Evolutionary conservation across 2,113 vertebrate genomes (phyloP).

Genomic region (Caracal caracal): DNA sequence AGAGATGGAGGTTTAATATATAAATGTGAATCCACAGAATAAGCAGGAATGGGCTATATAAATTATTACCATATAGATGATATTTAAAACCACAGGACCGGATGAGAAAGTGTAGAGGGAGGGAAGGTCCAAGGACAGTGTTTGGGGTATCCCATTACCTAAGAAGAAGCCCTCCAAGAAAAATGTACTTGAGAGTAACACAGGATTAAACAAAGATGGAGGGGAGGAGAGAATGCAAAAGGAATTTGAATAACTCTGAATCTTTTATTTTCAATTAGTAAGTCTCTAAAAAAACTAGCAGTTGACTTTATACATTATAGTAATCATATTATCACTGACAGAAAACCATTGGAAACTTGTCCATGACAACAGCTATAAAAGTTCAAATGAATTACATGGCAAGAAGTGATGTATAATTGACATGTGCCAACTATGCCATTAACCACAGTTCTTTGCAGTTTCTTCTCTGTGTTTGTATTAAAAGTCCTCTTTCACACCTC

Average conservation of each 20-base stretch:
- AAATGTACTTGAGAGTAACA: background rate
- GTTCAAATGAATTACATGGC: background rate
- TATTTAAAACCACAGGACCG: background rate
- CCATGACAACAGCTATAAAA: background rate
- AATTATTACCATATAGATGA: too few species aligned
- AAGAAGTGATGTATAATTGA: background rate
- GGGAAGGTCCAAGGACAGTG: background rate
- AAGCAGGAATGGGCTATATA: background rate
- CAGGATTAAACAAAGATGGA: background rate
- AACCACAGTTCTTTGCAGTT: background rate
- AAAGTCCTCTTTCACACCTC: background rate
- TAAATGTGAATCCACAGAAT: background rate
- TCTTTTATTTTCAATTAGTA: background rate
- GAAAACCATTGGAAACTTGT: background rate
- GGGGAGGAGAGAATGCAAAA: background rate
- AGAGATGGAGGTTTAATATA: background rate
- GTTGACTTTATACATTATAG: background rate
- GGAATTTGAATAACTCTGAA: background rate
- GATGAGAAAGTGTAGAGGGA: background rate
- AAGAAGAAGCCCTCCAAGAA: background rate
- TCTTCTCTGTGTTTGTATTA: background rate
- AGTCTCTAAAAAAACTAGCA: constrained; percentile 8
- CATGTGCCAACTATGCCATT: background rate
- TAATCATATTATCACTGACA: background rate
- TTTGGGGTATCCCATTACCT: background rate